phyloP scores from a whole-genome alignment of 1,140 invertebrate genomes.

The Drosophila parvula region DNA sequence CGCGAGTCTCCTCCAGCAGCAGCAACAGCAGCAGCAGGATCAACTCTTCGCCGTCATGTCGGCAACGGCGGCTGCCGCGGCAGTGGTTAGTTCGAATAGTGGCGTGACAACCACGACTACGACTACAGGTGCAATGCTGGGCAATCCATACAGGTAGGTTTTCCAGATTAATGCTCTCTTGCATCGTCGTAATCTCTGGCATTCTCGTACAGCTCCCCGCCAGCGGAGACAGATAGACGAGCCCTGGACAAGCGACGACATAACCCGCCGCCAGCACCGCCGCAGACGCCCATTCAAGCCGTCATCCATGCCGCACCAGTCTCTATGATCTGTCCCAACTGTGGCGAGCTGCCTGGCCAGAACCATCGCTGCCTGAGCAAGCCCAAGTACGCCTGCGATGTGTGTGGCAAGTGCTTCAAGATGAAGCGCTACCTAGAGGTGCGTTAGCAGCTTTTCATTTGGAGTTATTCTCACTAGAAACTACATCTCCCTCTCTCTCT shows the following conservation, averaged over 20 bases:
- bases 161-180: background rate
- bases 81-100: slow-evolving; percentile 19
- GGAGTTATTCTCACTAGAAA: too few relatives aligned
- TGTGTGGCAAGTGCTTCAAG: slow-evolving; percentile 75
- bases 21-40: slow-evolving; percentile 57
- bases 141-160: slow-evolving; percentile 37
- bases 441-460: background rate
- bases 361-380: slow-evolving; percentile 65
- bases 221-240: slow-evolving; percentile 38
- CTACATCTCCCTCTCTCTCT: background rate
- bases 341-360: slow-evolving; percentile 55
- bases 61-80: slow-evolving; percentile 21
- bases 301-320: background rate
- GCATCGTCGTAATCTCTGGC: background rate
- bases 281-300: slow-evolving; percentile 3
- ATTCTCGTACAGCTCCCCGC: slow-evolving; percentile 3
- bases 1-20: slow-evolving; percentile 46
- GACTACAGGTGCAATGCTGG: background rate
- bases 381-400: slow-evolving; percentile 68
- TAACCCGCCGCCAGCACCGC: background rate
- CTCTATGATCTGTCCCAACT: slow-evolving; percentile 49
- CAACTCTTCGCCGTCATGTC: slow-evolving; percentile 52
- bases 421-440: slow-evolving; percentile 75
- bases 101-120: slow-evolving; percentile 8
- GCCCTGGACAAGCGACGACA: slow-evolving; percentile 57